These are phyloP conservation scores for Dynastes grantii DNA, from an alignment of 2,888 invertebrate genomes.

Conservation along the genomic window DNA sequence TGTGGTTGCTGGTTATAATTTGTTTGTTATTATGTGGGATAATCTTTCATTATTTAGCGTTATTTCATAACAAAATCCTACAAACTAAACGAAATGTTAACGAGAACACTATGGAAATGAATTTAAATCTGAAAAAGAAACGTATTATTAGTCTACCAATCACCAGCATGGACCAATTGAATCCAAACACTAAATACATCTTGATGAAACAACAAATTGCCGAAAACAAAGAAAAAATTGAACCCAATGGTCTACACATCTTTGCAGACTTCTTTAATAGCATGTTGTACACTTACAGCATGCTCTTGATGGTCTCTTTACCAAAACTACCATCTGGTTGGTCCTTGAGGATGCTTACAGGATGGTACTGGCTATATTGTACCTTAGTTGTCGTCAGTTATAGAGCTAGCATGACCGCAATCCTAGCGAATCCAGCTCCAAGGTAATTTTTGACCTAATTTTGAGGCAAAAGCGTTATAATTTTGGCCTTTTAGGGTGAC, in stretches of 20 bases:
- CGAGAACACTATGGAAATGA: background rate
- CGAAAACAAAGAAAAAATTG: constrained; percentile 61
- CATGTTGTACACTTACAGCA: constrained; percentile 85
- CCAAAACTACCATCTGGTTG: constrained; percentile 85
- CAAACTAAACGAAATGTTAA: constrained; percentile 12
- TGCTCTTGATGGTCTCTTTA: constrained; percentile 85
- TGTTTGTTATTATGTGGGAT: constrained; percentile 79
- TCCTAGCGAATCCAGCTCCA: constrained; percentile 84
- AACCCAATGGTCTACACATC: constrained; percentile 75
- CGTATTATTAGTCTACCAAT: constrained; percentile 60
- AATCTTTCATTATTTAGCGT: constrained; percentile 79
- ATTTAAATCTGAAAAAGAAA: constrained; percentile 55
- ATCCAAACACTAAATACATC: constrained; percentile 63
- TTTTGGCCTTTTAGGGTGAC: constrained; percentile 75
- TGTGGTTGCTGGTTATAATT: constrained; percentile 83
- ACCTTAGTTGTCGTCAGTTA: constrained; percentile 86
- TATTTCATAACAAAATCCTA: constrained; percentile 72
- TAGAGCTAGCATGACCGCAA: constrained; percentile 88
- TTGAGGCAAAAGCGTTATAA: background rate
- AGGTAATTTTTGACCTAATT: constrained; percentile 69
- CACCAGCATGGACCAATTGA: constrained; percentile 59
- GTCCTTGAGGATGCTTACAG: constrained; percentile 86
- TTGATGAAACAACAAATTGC: constrained; percentile 64
- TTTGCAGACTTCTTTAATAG: constrained; percentile 84
- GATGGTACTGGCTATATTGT: constrained; percentile 92